Percentiles rank a stretch among this genome's conserved stretches.
These are phyloP conservation scores for Pontoporia blainvillei DNA, from an alignment of 2,113 vertebrate species.

Conservation along the genomic window DNA sequence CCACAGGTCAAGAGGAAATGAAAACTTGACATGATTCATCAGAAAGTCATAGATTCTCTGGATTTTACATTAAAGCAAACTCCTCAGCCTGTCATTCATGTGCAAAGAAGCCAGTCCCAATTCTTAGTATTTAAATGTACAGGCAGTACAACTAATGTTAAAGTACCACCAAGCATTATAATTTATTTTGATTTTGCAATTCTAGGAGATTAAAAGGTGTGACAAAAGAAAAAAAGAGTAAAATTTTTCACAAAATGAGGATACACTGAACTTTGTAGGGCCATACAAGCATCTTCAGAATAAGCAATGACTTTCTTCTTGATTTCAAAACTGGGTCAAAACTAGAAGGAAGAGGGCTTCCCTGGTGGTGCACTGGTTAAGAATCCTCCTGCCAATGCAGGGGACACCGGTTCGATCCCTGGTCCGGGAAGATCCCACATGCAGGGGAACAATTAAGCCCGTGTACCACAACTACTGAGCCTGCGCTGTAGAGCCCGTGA, in stretches of 20 bases:
- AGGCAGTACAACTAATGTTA: background rate
- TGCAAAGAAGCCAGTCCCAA: background rate
- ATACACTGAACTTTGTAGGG: background rate
- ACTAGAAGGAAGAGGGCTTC: background rate
- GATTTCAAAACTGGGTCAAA: slow-evolving; percentile 62
- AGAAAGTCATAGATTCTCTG: background rate
- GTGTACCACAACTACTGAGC: no score
- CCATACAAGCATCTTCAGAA: background rate
- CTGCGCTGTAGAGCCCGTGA: no score
- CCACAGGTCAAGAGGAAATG: background rate
- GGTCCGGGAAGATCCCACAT: no score
- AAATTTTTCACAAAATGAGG: background rate
- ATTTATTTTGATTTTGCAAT: background rate
- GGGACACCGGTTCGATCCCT: no score
- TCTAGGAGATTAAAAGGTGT: background rate
- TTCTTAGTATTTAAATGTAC: background rate
- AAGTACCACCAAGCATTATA: background rate
- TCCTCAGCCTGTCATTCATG: background rate
- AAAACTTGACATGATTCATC: background rate
- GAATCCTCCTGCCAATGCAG: no score
- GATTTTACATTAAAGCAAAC: slow-evolving; percentile 34
- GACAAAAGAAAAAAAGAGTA: background rate
- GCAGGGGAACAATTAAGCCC: no score
- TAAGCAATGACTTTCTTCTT: slow-evolving; percentile 14
- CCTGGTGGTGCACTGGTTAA: no score